Conservation (phyloP, 2,888 invertebrate species). For the Hydrotaea diabolus region DNA sequence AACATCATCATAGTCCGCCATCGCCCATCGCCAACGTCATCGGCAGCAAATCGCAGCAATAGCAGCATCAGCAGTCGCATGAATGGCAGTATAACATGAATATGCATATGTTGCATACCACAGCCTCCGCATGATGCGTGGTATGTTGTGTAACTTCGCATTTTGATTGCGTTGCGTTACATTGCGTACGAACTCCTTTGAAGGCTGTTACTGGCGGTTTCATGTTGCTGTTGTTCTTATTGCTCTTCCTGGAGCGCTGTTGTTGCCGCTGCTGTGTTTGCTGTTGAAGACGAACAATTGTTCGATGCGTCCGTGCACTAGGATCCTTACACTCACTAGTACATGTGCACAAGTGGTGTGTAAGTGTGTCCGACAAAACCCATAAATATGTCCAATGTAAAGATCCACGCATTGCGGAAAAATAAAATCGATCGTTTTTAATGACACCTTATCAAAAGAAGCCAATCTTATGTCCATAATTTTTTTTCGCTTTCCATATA, state of each 20-base stretch:
- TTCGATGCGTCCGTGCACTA: slow-evolving; percentile 10
- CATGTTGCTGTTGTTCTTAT: neutral
- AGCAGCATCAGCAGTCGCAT: slow-evolving; percentile 7
- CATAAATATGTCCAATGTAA: slow-evolving; percentile 71
- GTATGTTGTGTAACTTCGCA: slow-evolving; percentile 31
- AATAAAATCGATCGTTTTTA: slow-evolving; percentile 74
- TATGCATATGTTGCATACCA: slow-evolving; percentile 65
- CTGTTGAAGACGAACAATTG: slow-evolving; percentile 52
- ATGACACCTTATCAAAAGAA: slow-evolving; percentile 74
- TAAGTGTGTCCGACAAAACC: slow-evolving; percentile 65
- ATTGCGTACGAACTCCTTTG: neutral
- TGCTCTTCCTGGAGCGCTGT: neutral
- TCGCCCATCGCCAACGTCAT: slow-evolving; percentile 36
- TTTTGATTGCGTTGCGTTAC: no score
- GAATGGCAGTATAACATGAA: slow-evolving; percentile 60
- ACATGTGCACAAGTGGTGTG: neutral
- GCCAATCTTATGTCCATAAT: slow-evolving; percentile 73
- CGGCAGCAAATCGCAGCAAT: neutral
- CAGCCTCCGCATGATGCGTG: slow-evolving; percentile 63
- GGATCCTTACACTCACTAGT: slow-evolving; percentile 8
- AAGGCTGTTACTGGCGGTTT: neutral
- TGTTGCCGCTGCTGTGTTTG: neutral
- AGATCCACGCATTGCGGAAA: slow-evolving; percentile 72
- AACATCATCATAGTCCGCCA: slow-evolving; percentile 24
- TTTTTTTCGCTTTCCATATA: slow-evolving; percentile 63